Percentiles rank a stretch among this genome's conserved stretches.
Evolutionary conservation across 2,797 vertebrate genomes (phyloP).

Genomic region (Ptychobarbus kaznakovi): DNA sequence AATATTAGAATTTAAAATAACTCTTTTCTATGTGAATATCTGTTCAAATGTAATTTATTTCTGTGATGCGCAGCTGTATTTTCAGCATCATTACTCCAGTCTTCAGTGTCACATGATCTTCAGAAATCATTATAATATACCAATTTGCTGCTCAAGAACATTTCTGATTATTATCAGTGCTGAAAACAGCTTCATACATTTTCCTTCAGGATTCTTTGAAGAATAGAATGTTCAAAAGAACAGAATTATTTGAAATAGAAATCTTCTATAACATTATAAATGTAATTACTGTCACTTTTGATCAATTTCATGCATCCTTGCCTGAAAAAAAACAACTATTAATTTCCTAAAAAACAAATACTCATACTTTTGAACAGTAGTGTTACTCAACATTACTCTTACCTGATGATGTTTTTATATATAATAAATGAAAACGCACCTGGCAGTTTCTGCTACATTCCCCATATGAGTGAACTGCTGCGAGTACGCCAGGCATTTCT

Average conservation of each 20-base stretch:
- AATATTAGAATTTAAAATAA: not conserved
- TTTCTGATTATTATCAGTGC: no score
- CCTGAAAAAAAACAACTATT: no score
- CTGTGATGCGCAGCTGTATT: not conserved
- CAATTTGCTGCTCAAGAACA: no score
- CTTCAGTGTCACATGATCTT: no score
- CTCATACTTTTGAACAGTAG: not conserved
- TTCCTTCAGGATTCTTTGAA: not conserved
- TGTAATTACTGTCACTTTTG: not conserved
- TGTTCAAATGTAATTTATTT: not conserved
- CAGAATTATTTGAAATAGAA: not conserved
- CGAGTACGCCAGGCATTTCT: slow-evolving; percentile 85
- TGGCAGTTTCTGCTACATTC: slow-evolving; percentile 83
- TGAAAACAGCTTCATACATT: no score
- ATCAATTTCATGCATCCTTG: not conserved
- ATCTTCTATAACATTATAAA: not conserved
- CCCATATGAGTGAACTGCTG: slow-evolving; percentile 86
- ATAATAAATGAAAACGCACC: slow-evolving; percentile 69
- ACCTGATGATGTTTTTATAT: not conserved
- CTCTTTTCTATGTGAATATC: not conserved
- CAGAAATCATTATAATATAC: no score
- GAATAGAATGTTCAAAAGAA: no score
- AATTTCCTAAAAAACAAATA: no score
- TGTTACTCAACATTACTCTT: not conserved
- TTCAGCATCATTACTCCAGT: no score